phyloP scores from a whole-genome alignment of 2,888 invertebrate species.

The Drosophila mercatorum region DNA sequence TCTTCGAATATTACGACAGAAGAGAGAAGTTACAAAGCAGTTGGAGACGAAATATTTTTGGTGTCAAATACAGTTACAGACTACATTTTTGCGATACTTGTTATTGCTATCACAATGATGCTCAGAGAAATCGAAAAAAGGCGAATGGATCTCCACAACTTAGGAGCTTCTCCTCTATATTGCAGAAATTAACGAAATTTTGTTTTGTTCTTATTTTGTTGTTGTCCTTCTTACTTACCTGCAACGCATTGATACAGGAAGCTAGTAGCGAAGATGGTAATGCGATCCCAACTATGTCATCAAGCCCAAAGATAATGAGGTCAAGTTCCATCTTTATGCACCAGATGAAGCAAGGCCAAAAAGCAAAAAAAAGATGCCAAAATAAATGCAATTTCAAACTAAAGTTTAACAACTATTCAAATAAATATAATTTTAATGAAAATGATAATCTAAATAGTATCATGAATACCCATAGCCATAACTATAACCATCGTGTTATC shows the following conservation, averaged over 20 bases:
- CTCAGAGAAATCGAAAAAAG: not conserved
- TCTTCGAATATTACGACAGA: not conserved
- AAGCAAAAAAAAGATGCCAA: conserved; percentile 5
- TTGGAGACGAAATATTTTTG: not conserved
- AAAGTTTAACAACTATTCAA: not conserved
- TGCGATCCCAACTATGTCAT: conserved; percentile 13
- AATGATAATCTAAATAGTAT: conserved; percentile 2
- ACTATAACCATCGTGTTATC: not conserved
- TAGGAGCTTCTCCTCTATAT: conserved; percentile 6
- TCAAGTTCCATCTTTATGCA: not conserved
- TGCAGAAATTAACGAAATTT: conserved; percentile 46
- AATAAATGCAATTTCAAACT: not conserved
- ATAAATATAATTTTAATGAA: not conserved
- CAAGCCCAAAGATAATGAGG: conserved; percentile 3
- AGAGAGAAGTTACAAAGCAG: no score
- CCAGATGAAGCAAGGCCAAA: not conserved
- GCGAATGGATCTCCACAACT: not conserved
- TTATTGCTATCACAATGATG: not conserved
- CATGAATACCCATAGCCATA: conserved; percentile 9
- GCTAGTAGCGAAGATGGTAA: conserved; percentile 34
- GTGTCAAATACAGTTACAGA: not conserved
- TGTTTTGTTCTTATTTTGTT: conserved; percentile 57
- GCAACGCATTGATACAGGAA: conserved; percentile 34
- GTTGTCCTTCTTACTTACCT: conserved; percentile 46
- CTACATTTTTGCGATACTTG: not conserved